A percentile compares a stretch with the other conserved stretches of the same genome.
These are phyloP conservation scores for Drosophila novamexicana DNA, from an alignment of 1,140 invertebrate species.

Conservation along the genomic window DNA sequence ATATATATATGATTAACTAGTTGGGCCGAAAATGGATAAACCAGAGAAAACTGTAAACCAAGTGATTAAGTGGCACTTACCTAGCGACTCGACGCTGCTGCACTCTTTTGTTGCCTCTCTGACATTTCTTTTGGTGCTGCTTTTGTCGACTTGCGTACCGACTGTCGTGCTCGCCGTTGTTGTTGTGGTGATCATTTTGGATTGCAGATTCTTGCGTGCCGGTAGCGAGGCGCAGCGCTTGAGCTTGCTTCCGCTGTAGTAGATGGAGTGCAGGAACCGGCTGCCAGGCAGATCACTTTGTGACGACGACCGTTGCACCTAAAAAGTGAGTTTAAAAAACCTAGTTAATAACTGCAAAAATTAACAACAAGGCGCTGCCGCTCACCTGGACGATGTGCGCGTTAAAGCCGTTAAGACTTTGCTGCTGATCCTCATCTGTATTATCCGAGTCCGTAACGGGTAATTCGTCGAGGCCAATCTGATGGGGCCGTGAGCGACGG, in stretches of 20 bases:
- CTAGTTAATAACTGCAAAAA: not conserved
- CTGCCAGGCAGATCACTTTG: conserved; percentile 85
- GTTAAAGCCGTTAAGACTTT: conserved; percentile 53
- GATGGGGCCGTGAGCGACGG: conserved; percentile 87
- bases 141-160: conserved; percentile 40
- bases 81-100: conserved; percentile 80
- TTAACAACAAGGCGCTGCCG: not conserved
- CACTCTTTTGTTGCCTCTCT: conserved; percentile 44
- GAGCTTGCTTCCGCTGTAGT: conserved; percentile 84
- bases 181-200: conserved; percentile 37
- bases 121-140: conserved; percentile 45
- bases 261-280: conserved; percentile 79
- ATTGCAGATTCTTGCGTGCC: conserved; percentile 69
- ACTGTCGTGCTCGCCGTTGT: conserved; percentile 37
- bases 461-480: conserved; percentile 62
- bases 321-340: not conserved
- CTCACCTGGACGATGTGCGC: conserved; percentile 61
- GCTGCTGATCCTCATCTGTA: conserved; percentile 67
- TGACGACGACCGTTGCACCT: conserved; percentile 85
- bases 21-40: too few relatives aligned
- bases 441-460: conserved; percentile 82
- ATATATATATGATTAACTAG: not conserved
- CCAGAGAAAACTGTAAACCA: too few relatives aligned
- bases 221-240: conserved; percentile 86
- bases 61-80: conserved; percentile 50